Base-by-base conservation (phyloP, 2,888 invertebrate species). In the Polyommatus iphigenia region DNA sequence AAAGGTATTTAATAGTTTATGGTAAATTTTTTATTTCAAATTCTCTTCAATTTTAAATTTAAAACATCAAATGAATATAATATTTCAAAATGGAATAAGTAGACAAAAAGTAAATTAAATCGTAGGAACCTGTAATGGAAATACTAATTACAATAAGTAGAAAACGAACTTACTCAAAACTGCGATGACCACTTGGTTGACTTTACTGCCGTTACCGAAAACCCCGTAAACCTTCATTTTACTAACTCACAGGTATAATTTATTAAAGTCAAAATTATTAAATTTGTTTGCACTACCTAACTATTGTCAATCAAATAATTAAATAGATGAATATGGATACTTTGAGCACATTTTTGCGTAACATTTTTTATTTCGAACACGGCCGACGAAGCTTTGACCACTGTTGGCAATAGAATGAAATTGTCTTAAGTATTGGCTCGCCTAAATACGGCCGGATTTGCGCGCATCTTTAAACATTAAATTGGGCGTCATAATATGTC, bases 121-220 rank as follows among this genome's bases (percentile, higher is more conserved):
- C 18, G 10, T 10, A 10, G 3, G 8, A 62, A 62, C 13, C 13
- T 24, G 24, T 24, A 62, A 62, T 62, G 3, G 10, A 3, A 24
- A 3, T 10, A 13, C 4, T 20, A 24, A 10, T 24, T 20, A 59
- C 20, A 59, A 0, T 57, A 57, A 7, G 18, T 20, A 20, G 77
- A 24, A 54, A 78, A 32, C 59, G n/a, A 76, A 88, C 89, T 88
- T 82, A 91, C 91, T 87, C 32, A 91, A 83, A 73, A 91, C 80
- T 2, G 91, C 91, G 82, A 90, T 90, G 85, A 92, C 82, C 79
- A 90, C 83, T 82, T 92, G 92, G 79, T 90, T 91, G 0, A 90
- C 82, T 78, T 86, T 86, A 79, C 88, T 91, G 0, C 91, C 91
- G 80, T 90, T 89, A 2, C 81, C 79, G 77, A 90, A 91, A 29